Base-by-base conservation (phyloP, 2,113 vertebrate species). In the Petrocephalus zakoni region DNA sequence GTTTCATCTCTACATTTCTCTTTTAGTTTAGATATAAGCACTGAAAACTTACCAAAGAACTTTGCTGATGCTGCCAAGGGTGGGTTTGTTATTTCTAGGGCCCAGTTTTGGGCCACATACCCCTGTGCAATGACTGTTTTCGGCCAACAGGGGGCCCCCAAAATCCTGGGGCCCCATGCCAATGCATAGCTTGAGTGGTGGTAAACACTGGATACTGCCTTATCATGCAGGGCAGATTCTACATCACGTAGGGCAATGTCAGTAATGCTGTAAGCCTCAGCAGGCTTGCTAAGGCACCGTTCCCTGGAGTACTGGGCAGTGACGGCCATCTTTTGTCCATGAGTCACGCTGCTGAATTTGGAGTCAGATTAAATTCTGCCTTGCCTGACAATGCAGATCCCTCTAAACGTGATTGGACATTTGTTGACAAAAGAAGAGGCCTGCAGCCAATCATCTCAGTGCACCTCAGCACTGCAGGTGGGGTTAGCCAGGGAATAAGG, bases 301-400 rank as follows among this genome's bases (percentile, higher is more conserved):
- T 21, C 52, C 17, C 29, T 86, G 93, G 89, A 49, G 93, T 94
- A 93, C 93, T 94, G 93, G 94, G 94, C 90, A 91, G 89, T 89
- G 92, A 92, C 92, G 92, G 90, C 90, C 86, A 92, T 94, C 91
- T 92, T 92, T 91, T 93, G 91, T 88, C 92, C 93, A 94, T 95
- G 95, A 95, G 95, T 95, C 93, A 94, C 94, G 93, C 94, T 92
- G 94, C 93, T 94, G 94, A 93, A 94, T 94, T 94, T 92, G 92
- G 94, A 93, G 93, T 95, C 94, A 95, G 95, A 96, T 95, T 95
- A 96, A 95, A 95, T 95, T 95, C 93, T 92, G 93, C 95, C 95
- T 96, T 96, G 95, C 95, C 92, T 94, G 95, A 90, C 83, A 92
- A 94, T 88, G 90, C 91, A 87, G 91, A 91, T 94, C 94, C 93